Evolutionary conservation across 2,113 vertebrate genomes (phyloP).

Genomic region (Acanthisitta chloris): DNA sequence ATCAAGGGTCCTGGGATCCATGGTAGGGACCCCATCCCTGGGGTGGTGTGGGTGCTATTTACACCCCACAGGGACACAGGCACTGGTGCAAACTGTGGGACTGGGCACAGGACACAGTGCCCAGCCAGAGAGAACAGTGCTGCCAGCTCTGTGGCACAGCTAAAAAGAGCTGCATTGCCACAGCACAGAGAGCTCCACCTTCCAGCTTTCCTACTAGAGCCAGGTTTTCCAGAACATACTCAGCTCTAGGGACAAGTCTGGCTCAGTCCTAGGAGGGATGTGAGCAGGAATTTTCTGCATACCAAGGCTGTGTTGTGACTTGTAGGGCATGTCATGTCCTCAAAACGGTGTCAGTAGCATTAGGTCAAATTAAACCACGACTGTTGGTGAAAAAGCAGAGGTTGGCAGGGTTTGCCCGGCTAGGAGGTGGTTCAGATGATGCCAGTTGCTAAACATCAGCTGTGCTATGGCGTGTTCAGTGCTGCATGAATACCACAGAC

Average conservation of each 20-base stretch:
- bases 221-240: neutral
- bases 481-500: neutral
- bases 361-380: neutral
- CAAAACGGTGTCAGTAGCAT: neutral
- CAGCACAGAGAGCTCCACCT: neutral
- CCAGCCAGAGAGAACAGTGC: neutral
- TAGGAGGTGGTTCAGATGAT: neutral
- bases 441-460: neutral
- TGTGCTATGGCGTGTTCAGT: rapidly evolving
- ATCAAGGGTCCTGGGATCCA: neutral
- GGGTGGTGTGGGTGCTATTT: neutral
- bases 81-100: rapidly evolving
- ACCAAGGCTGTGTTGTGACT: neutral
- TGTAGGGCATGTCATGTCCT: neutral
- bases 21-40: neutral
- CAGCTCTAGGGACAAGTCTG: rapidly evolving
- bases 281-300: neutral
- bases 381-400: neutral
- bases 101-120: neutral
- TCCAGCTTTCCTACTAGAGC: neutral
- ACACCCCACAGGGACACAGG: neutral
- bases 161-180: neutral
- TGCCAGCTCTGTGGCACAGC: neutral
- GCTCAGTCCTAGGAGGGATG: neutral
- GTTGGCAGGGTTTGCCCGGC: neutral